phyloP scores from a whole-genome alignment of 2,888 invertebrate species.

The Ochropleura plecta region DNA sequence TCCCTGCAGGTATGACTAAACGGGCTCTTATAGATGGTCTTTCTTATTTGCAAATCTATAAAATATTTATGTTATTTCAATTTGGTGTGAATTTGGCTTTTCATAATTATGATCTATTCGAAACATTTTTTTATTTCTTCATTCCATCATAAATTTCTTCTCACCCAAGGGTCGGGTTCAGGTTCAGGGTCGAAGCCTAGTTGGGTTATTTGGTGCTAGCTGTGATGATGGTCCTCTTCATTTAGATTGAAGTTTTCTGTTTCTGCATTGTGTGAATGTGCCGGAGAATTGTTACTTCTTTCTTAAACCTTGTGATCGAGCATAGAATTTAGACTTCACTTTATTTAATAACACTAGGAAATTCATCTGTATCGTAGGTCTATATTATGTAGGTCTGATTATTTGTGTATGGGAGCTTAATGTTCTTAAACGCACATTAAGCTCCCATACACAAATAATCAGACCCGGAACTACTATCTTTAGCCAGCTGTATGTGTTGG shows the following conservation, averaged over 20 bases:
- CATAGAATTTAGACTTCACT: no score
- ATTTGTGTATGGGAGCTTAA: no score
- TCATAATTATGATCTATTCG: not conserved
- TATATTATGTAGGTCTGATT: no score
- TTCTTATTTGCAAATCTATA: not conserved
- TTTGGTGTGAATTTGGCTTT: not conserved
- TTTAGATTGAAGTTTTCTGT: not conserved
- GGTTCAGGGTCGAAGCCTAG: no score
- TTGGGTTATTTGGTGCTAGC: not conserved
- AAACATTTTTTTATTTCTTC: not conserved
- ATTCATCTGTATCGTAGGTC: no score
- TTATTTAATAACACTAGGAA: no score
- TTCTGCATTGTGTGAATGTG: not conserved
- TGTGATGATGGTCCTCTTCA: not conserved
- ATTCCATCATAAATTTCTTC: not conserved
- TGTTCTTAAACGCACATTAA: no score
- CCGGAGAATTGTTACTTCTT: not conserved
- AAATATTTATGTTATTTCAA: not conserved
- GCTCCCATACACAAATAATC: not conserved
- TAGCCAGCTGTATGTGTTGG: not conserved
- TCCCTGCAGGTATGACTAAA: constrained; percentile 12
- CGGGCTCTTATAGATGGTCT: not conserved
- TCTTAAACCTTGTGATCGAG: not conserved
- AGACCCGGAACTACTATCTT: not conserved
- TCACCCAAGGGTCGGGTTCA: no score